Evolutionary conservation across 1,140 invertebrate genomes (phyloP).

Genomic region (Ectropis grisescens): DNA sequence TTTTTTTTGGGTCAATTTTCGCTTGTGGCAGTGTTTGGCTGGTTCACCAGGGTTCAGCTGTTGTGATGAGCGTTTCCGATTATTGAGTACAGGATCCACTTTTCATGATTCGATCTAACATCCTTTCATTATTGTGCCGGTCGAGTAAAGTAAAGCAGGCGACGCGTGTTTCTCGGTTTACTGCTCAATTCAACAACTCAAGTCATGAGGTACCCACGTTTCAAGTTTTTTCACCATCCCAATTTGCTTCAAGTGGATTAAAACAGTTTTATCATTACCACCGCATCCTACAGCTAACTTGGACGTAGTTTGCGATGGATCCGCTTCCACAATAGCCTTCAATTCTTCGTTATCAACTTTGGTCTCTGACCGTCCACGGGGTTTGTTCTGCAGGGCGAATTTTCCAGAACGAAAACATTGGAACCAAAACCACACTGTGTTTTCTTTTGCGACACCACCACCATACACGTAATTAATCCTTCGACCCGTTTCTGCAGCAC

Average conservation of each 20-base stretch:
- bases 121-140: conserved; percentile 1
- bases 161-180: neutral
- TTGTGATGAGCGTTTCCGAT: too few species aligned
- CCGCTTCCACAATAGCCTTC: neutral
- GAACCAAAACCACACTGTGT: neutral
- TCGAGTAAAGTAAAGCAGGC: neutral
- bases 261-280: conserved; percentile 7
- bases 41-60: too few species aligned
- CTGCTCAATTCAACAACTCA: too few species aligned
- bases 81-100: too few species aligned
- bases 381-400: neutral
- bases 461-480: neutral
- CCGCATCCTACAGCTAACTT: neutral
- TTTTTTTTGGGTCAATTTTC: too few species aligned
- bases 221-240: conserved; percentile 2
- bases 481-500: too few species aligned
- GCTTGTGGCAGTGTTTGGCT: too few species aligned
- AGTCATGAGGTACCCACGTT: neutral
- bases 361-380: too few species aligned
- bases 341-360: neutral
- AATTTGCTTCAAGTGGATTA: conserved; percentile 6
- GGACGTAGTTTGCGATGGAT: neutral
- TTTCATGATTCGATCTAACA: conserved; percentile 4
- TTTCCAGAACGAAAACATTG: conserved; percentile 2
- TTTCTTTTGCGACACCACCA: neutral